Evolutionary conservation across 1,140 invertebrate species (phyloP).

Genomic region (Apis dorsata): DNA sequence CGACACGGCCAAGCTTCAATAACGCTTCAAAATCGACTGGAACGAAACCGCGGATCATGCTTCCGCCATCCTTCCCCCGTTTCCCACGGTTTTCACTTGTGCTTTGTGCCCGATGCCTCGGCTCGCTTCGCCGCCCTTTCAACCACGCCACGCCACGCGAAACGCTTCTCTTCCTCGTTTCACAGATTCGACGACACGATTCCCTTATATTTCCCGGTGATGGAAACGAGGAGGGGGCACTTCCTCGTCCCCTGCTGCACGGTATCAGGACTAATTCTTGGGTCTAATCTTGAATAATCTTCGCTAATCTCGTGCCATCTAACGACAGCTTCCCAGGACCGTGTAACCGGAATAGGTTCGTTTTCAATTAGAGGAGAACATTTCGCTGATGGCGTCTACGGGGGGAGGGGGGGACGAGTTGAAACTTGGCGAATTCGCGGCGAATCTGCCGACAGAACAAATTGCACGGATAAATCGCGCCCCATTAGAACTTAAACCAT

Average conservation of each 20-base stretch:
- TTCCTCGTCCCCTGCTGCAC: slow-evolving; percentile 4
- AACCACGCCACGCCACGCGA: not conserved
- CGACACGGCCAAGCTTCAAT: not conserved
- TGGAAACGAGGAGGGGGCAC: too few relatives aligned
- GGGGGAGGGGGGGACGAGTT: too few relatives aligned
- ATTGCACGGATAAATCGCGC: slow-evolving; percentile 35
- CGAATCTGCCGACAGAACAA: slow-evolving; percentile 49
- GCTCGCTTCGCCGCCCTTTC: not conserved
- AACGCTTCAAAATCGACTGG: slow-evolving; percentile 13
- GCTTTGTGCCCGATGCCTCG: slow-evolving; percentile 27
- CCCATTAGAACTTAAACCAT: slow-evolving; percentile 4
- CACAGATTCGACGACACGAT: not conserved
- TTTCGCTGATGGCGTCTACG: slow-evolving; percentile 52
- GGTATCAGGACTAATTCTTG: slow-evolving; percentile 54
- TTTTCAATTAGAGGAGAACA: slow-evolving; percentile 63
- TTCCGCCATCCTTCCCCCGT: not conserved
- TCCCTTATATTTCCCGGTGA: too few relatives aligned
- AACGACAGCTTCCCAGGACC: slow-evolving; percentile 52
- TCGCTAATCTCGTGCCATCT: slow-evolving; percentile 65
- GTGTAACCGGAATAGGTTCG: slow-evolving; percentile 50
- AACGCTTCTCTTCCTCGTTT: not conserved
- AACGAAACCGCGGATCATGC: not conserved
- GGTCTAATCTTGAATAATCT: slow-evolving; percentile 71
- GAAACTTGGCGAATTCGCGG: slow-evolving; percentile 37
- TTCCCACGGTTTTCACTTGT: slow-evolving; percentile 15